Evolutionary conservation across 2,888 invertebrate genomes (phyloP).

Genomic region (Acanthosepion pharaonis): DNA sequence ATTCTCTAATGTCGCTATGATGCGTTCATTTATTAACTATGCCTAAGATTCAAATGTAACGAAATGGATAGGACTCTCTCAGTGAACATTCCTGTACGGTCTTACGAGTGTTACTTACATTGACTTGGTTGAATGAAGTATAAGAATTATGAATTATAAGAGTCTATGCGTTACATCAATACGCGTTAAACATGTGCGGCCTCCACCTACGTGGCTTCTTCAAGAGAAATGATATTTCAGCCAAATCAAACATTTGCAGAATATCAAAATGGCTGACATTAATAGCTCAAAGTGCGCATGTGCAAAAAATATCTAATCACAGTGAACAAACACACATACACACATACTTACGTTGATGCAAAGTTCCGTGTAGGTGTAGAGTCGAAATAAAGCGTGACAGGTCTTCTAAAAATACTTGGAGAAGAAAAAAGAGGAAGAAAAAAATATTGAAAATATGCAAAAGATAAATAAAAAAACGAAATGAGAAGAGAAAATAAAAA

Average conservation of each 20-base stretch:
- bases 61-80: background rate
- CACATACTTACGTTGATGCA: background rate
- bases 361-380: background rate
- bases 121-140: background rate
- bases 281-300: background rate
- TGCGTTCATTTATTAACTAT: background rate
- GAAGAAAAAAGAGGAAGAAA: background rate
- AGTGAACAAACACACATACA: background rate
- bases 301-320: background rate
- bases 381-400: background rate
- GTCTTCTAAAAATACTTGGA: background rate
- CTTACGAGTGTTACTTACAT: background rate
- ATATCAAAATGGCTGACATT: background rate
- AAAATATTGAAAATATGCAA: background rate
- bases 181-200: background rate
- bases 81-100: background rate
- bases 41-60: background rate
- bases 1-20: background rate
- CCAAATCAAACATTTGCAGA: background rate
- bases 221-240: background rate
- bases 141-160: background rate
- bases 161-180: background rate
- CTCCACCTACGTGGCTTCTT: background rate
- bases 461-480: background rate
- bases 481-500: too few species aligned